These are phyloP conservation scores for Caenorhabditis latens DNA, from an alignment of 1,140 invertebrate species.

Conservation along the genomic window DNA sequence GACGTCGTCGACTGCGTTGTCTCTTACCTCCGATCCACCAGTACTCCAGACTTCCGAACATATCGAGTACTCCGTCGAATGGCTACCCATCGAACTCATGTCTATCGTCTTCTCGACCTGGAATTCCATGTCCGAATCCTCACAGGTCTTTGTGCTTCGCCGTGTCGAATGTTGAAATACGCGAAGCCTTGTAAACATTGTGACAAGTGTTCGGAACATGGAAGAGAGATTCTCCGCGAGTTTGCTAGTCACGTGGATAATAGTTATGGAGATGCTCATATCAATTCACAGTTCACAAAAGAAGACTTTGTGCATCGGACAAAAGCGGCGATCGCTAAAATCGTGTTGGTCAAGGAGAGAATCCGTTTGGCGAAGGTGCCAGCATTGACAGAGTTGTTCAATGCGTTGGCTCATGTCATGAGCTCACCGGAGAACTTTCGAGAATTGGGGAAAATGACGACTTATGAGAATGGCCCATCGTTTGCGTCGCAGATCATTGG, in stretches of 20 bases:
- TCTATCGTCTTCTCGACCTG: slow-evolving; percentile 54
- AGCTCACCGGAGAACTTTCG: slow-evolving; percentile 24
- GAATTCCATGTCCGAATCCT: slow-evolving; percentile 61
- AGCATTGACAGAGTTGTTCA: not conserved
- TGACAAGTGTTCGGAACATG: slow-evolving; percentile 57
- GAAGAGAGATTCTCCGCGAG: slow-evolving; percentile 56
- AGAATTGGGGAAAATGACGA: slow-evolving; percentile 20
- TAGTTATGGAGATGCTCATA: slow-evolving; percentile 54
- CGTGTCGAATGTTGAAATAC: slow-evolving; percentile 58
- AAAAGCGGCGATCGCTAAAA: slow-evolving; percentile 57
- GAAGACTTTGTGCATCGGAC: slow-evolving; percentile 47
- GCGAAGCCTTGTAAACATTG: slow-evolving; percentile 52
- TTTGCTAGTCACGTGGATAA: slow-evolving; percentile 58
- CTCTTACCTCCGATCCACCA: slow-evolving; percentile 30
- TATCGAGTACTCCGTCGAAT: slow-evolving; percentile 56
- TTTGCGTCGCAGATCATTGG: slow-evolving; percentile 57
- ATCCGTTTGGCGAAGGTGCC: not conserved
- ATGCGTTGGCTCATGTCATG: slow-evolving; percentile 46
- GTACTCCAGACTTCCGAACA: slow-evolving; percentile 26
- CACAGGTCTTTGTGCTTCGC: slow-evolving; percentile 21
- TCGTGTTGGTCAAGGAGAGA: slow-evolving; percentile 49
- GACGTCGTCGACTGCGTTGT: slow-evolving; percentile 56
- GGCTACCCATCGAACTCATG: slow-evolving; percentile 2
- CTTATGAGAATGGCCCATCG: slow-evolving; percentile 44
- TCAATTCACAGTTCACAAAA: slow-evolving; percentile 31